Evolutionary conservation across 2,113 vertebrate species (phyloP), one percentile per base, ranked within the genome.

Genomic region (Stercorarius parasiticus): DNA sequence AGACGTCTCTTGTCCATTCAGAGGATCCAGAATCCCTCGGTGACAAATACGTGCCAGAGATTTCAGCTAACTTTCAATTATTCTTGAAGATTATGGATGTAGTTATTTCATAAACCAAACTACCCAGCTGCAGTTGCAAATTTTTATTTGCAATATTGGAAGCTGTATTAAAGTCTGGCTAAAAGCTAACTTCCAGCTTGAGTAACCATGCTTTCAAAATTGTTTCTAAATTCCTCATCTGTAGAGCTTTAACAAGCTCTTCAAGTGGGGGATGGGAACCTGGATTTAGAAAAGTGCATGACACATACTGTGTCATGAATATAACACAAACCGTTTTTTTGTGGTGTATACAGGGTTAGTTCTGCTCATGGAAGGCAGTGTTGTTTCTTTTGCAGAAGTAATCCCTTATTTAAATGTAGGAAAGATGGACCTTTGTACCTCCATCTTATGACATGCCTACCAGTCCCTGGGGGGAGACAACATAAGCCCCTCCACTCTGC

Each of bases 171-270:
- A 96, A 88, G 81, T 53, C 83, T 88, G 77, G 84, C 86, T 95
- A 94, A 95, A 92, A 95, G 81, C 88, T 94, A 82, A 87, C 95
- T 96, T 95, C 84, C 87, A 96, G 95, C 91, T 90, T 96, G 91
- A 96, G 95, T 84, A 95, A 96, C 95, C 81, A 93, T 92, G 96
- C 93, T 81, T 91, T 94, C 90, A 96, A 95, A 94, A 94, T 72
- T 76, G 62, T 69, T 96, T 95, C 83, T 95, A 40, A 95, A 94
- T 94, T 95, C 77, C 87, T 92, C 83, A 89, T 95, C 86, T 76
- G 78, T 70, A 79, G 83, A 89, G 36, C 17, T 91, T 85, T 95
- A 79, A 91, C 53, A 72, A 56, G 56, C 45, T 72, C 49, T 89
- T 92, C 53, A 64, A 74, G 86, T n/a, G 56, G 86, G 61, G 81